Conservation (phyloP, 1,140 invertebrate species). For the Pachypeltis micranthus region DNA sequence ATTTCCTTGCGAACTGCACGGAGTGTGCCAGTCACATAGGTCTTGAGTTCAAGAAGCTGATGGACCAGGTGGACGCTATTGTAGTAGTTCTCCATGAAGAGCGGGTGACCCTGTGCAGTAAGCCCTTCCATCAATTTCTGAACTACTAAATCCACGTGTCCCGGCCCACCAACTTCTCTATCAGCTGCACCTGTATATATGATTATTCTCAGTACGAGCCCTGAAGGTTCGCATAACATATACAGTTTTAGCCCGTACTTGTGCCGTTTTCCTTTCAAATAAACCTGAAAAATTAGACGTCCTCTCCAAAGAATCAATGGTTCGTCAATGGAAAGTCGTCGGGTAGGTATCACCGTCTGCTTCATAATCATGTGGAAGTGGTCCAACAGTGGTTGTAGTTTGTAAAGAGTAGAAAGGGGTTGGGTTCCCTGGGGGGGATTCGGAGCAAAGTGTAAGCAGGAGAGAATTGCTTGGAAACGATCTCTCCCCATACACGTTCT, state of each 20-base stretch:
- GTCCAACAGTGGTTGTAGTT: constrained; percentile 10
- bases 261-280: constrained; percentile 31
- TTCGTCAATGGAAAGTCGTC: constrained; percentile 27
- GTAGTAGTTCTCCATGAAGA: constrained; percentile 31
- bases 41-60: constrained; percentile 34
- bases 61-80: constrained; percentile 35
- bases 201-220: constrained; percentile 12
- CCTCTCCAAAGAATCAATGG: constrained; percentile 30
- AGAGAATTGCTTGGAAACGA: constrained; percentile 4
- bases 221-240: constrained; percentile 26
- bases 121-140: constrained; percentile 14
- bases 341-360: constrained; percentile 14
- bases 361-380: constrained; percentile 8
- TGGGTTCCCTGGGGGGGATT: background rate
- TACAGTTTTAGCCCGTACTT: constrained; percentile 32
- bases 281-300: constrained; percentile 31
- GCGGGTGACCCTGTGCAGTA: constrained; percentile 16
- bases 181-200: constrained; percentile 17
- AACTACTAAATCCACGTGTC: constrained; percentile 19
- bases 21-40: constrained; percentile 38
- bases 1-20: constrained; percentile 32
- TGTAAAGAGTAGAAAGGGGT: background rate
- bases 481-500: constrained; percentile 10
- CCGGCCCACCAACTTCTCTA: constrained; percentile 1
- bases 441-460: background rate